Evolutionary conservation across 2,113 vertebrate species (phyloP).

Genomic region (Chunga burmeisteri): DNA sequence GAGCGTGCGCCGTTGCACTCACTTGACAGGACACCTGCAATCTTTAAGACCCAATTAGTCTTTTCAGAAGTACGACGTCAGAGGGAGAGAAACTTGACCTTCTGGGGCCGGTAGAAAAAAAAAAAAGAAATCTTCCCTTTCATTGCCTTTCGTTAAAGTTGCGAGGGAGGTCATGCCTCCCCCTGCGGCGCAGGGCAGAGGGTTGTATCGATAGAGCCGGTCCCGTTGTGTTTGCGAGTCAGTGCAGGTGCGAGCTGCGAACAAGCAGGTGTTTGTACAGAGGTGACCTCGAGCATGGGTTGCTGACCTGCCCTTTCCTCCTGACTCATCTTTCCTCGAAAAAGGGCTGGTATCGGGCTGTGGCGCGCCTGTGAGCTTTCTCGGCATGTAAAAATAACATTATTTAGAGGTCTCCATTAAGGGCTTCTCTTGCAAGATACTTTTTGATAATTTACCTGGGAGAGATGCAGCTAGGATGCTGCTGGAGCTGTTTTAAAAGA

Average conservation of each 20-base stretch:
- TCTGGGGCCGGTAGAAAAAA: background rate
- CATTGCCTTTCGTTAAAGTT: conserved; percentile 38
- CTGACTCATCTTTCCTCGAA: conserved; percentile 56
- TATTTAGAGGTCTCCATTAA: background rate
- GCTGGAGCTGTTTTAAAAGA: background rate
- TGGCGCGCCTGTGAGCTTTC: background rate
- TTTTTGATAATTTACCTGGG: background rate
- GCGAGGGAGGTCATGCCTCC: background rate
- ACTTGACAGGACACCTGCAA: background rate
- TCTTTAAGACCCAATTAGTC: conserved; percentile 45
- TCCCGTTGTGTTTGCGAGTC: conserved; percentile 52
- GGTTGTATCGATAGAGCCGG: background rate
- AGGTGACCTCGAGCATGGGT: conserved; percentile 48
- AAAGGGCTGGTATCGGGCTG: conserved; percentile 12
- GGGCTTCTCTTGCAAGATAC: background rate
- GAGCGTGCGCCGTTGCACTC: background rate
- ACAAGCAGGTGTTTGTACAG: conserved; percentile 71
- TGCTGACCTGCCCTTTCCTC: conserved; percentile 70
- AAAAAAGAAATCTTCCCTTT: background rate
- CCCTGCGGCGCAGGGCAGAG: conserved; percentile 5
- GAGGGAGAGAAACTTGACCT: conserved; percentile 46
- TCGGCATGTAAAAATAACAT: background rate
- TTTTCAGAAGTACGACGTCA: conserved; percentile 4
- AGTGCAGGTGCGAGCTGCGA: conserved; percentile 68
- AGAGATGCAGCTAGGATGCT: background rate